Evolutionary conservation across 1,140 invertebrate species (phyloP).

Genomic region (Orius laevigatus): DNA sequence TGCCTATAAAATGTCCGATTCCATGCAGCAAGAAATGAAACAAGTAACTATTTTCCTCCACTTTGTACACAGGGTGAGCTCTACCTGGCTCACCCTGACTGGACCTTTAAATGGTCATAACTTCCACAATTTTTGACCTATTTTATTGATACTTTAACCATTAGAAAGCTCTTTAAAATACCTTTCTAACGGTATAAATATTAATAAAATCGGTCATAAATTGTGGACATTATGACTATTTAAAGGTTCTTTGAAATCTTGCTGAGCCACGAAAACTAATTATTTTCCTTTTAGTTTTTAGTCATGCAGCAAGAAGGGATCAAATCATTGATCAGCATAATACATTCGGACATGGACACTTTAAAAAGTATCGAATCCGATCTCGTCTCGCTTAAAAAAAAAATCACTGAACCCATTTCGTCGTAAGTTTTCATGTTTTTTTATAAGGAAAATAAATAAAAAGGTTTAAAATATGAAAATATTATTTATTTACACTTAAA

Average conservation of each 20-base stretch:
- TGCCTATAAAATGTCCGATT: slow-evolving; percentile 42
- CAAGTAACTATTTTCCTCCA: too few species aligned
- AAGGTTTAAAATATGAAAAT: too few species aligned
- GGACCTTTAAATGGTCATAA: too few species aligned
- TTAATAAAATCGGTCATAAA: too few species aligned
- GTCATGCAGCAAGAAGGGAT: slow-evolving; percentile 71
- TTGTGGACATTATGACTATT: slow-evolving; percentile 7
- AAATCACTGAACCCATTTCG: too few species aligned
- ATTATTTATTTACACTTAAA: too few species aligned
- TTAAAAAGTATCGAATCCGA: slow-evolving; percentile 56
- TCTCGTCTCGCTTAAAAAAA: slow-evolving; percentile 2
- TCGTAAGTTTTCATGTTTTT: neutral
- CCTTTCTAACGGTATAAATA: too few species aligned
- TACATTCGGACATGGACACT: slow-evolving; percentile 55
- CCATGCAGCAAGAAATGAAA: slow-evolving; percentile 44
- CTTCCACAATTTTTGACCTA: too few species aligned
- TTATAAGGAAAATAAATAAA: too few species aligned
- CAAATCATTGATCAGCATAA: slow-evolving; percentile 60
- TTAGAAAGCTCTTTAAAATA: too few species aligned
- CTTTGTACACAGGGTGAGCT: too few species aligned
- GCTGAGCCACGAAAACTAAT: neutral
- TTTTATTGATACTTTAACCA: too few species aligned
- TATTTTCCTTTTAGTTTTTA: slow-evolving; percentile 41
- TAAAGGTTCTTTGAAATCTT: slow-evolving; percentile 19
- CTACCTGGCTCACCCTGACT: slow-evolving; percentile 11